A percentile compares a stretch with the other conserved stretches of the same genome.
These are phyloP conservation scores for Chironomus striatipennis DNA, from an alignment of 1,140 invertebrate species.

Conservation along the genomic window DNA sequence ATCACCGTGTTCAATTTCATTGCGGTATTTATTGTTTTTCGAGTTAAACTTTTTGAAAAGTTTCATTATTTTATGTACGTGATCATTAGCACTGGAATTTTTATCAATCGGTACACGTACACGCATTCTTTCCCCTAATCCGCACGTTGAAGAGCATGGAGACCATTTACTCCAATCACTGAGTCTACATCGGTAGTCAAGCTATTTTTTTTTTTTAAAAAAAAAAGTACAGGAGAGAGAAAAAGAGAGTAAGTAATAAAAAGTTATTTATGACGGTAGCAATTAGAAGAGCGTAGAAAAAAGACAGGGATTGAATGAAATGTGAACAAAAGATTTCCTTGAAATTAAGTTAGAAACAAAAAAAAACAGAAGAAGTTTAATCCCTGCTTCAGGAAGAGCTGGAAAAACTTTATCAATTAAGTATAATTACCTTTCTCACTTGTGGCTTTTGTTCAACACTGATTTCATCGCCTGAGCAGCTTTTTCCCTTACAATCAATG, in stretches of 20 bases:
- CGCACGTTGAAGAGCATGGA: conserved; percentile 61
- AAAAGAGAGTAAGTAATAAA: not conserved
- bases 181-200: not conserved
- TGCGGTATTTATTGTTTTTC: not conserved
- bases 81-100: not conserved
- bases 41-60: conserved; percentile 30
- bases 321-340: too few relatives aligned
- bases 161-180: conserved; percentile 49
- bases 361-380: too few relatives aligned
- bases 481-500: not conserved
- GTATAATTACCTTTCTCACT: not conserved
- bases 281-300: too few relatives aligned
- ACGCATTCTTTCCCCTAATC: conserved; percentile 32
- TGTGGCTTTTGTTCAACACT: not conserved
- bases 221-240: not conserved
- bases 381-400: too few relatives aligned
- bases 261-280: too few relatives aligned
- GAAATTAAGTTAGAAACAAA: too few relatives aligned
- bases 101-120: conserved; percentile 31
- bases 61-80: not conserved
- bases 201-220: not conserved
- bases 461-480: not conserved
- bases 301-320: too few relatives aligned
- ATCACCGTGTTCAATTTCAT: not conserved
- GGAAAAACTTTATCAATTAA: too few relatives aligned